Evolutionary conservation across 2,888 invertebrate genomes (phyloP).

Genomic region (Acanthosepion pharaonis): DNA sequence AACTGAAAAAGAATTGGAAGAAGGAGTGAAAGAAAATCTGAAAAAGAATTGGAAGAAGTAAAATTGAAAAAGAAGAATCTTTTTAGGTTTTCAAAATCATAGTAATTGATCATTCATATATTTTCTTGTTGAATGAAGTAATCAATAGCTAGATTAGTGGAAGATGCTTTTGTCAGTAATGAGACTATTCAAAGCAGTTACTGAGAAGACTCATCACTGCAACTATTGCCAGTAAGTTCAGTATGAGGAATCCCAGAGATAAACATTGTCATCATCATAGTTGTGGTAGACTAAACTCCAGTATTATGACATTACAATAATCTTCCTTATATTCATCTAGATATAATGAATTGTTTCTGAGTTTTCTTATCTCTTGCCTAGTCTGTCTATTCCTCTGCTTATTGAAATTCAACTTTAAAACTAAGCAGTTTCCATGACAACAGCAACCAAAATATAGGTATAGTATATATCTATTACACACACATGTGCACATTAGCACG

Average conservation of each 20-base stretch:
- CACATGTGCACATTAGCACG: not conserved
- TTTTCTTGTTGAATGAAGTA: conserved; percentile 1
- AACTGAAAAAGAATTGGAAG: not conserved
- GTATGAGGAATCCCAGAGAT: not conserved
- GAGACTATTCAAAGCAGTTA: not conserved
- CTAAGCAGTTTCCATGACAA: not conserved
- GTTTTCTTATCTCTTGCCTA: no score
- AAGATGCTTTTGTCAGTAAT: conserved; percentile 11
- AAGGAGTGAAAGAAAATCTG: not conserved
- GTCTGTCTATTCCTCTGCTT: not conserved
- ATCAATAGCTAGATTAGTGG: conserved; percentile 18
- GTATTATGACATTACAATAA: not conserved
- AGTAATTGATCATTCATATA: conserved; percentile 33
- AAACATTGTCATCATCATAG: not conserved
- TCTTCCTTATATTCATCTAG: not conserved
- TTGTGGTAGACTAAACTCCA: not conserved
- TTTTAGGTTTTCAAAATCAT: not conserved
- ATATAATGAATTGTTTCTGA: not conserved
- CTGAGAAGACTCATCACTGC: not conserved
- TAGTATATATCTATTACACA: not conserved
- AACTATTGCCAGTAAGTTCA: not conserved
- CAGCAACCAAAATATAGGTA: not conserved
- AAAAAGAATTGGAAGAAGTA: not conserved
- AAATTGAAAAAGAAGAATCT: not conserved
- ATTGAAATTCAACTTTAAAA: not conserved